Conservation (phyloP, 92 coral and sea anemone genomes). For the Zoanthus sociatus region DNA sequence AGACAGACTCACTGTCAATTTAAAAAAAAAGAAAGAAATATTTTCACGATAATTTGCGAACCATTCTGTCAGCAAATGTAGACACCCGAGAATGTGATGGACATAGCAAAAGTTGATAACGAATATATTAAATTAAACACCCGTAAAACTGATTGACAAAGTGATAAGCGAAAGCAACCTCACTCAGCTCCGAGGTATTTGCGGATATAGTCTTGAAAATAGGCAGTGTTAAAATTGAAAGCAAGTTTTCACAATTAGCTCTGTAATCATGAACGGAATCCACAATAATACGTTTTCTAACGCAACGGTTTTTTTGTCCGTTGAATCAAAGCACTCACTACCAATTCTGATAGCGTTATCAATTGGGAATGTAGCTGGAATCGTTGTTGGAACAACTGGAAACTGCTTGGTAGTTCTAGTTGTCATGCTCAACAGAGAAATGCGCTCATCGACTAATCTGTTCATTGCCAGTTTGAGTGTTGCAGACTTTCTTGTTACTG, state of each 20-base stretch:
- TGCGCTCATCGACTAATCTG: slow-evolving; percentile 79
- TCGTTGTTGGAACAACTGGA: slow-evolving; percentile 73
- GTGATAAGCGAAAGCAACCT: neutral
- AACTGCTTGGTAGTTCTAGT: slow-evolving; percentile 74
- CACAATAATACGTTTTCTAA: neutral
- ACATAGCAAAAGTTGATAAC: neutral
- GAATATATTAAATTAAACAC: neutral
- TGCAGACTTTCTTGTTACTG: slow-evolving; percentile 82
- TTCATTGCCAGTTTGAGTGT: slow-evolving; percentile 80
- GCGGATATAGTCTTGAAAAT: neutral
- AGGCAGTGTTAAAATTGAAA: neutral
- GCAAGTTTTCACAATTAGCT: neutral
- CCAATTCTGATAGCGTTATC: slow-evolving; percentile 51
- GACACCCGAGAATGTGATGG: neutral
- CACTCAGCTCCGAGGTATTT: neutral
- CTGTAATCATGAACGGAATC: neutral
- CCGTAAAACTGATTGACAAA: neutral
- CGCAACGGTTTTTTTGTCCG: neutral
- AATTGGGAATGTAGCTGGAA: slow-evolving; percentile 63
- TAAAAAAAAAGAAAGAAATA: neutral
- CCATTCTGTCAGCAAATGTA: neutral
- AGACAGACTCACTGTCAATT: neutral
- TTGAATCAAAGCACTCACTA: neutral
- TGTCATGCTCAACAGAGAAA: slow-evolving; percentile 70
- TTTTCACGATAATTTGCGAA: neutral